phyloP scores from a whole-genome alignment of 2,888 invertebrate species.

The Eremobia ochroleuca region DNA sequence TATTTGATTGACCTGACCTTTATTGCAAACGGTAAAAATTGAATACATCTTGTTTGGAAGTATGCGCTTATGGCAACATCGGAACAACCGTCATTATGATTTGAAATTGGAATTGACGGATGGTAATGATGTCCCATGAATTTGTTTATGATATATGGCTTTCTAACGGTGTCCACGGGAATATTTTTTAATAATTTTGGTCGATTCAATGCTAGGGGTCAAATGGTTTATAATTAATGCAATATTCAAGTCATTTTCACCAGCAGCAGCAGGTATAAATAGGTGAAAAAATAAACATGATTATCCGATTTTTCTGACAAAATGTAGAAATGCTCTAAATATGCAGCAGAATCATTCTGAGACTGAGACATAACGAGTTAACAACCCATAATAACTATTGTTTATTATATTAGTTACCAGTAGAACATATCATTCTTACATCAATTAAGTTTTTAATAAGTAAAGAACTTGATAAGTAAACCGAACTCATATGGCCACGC shows the following conservation, averaged over 20 bases:
- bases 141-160: constrained; percentile 28
- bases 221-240: background rate
- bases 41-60: constrained; percentile 58
- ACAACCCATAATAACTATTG: background rate
- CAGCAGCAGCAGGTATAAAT: background rate
- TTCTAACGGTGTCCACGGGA: constrained; percentile 10
- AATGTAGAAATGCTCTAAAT: too few relatives aligned
- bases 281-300: background rate
- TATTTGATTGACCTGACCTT: constrained; percentile 82
- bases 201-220: background rate
- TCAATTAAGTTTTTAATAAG: constrained; percentile 8
- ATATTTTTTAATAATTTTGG: constrained; percentile 4
- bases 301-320: background rate
- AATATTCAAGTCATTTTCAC: background rate
- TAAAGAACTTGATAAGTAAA: too few relatives aligned
- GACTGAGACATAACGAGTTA: background rate
- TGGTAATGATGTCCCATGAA: constrained; percentile 25
- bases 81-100: constrained; percentile 51
- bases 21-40: constrained; percentile 64
- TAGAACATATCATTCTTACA: background rate
- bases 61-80: constrained; percentile 51
- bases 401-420: constrained; percentile 11
- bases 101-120: constrained; percentile 47
- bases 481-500: background rate
- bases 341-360: too few relatives aligned